Conservation (phyloP, 2,888 invertebrate species). For the Euplagia quadripunctaria region DNA sequence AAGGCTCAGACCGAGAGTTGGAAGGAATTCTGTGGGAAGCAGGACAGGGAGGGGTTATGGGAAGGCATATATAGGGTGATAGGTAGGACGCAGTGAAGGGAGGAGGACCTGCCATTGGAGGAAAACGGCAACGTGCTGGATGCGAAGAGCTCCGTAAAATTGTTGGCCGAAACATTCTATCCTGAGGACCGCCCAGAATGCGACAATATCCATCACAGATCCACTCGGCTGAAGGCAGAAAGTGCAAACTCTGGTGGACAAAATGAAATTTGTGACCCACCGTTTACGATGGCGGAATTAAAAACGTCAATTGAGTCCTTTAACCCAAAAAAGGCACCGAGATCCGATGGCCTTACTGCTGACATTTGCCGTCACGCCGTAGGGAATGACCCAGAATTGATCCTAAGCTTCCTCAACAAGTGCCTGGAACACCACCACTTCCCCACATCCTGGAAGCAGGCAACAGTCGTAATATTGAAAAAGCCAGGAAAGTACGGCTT, state of each 20-base stretch:
- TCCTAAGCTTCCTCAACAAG: not conserved
- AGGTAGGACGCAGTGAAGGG: not conserved
- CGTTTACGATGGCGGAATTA: no score
- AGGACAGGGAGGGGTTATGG: not conserved
- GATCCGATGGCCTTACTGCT: not conserved
- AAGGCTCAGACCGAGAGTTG: not conserved
- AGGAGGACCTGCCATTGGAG: not conserved
- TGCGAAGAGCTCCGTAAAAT: not conserved
- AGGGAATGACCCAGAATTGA: not conserved
- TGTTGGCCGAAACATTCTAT: no score
- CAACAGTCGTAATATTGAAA: not conserved
- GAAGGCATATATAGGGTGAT: not conserved
- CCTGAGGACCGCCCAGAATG: no score
- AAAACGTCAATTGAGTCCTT: no score
- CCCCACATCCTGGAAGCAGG: slow-evolving; percentile 23
- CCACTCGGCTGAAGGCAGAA: no score
- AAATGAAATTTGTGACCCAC: no score
- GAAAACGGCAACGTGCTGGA: not conserved
- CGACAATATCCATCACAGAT: no score
- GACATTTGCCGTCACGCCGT: not conserved
- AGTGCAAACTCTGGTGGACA: no score
- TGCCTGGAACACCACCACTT: slow-evolving; percentile 6
- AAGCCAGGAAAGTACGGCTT: slow-evolving; percentile 18
- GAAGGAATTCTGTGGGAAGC: not conserved
- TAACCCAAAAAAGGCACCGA: slow-evolving; percentile 22